Base-by-base conservation (phyloP, 1,140 invertebrate genomes). In the Lysiphlebus fabarum region DNA sequence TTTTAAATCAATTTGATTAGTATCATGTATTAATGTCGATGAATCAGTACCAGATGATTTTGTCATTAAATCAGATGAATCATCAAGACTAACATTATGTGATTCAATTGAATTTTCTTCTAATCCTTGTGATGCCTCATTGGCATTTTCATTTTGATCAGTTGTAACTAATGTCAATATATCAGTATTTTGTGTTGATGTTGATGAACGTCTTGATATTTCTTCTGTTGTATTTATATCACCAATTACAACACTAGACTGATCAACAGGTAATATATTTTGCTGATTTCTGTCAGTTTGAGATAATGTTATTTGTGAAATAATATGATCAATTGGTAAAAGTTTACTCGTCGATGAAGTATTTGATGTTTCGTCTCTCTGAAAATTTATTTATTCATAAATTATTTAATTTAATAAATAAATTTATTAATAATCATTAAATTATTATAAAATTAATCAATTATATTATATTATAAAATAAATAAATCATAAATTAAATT, bases 341-440 rank as follows among this genome's bases (percentile, higher is more conserved):
- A 79, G 59, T 63, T 78, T 79, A 7, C 75, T 76, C n/a, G 76
- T 70, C 9, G 72, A 74, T n/a, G 70, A 74, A 8, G 71, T 70
- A 26, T 79, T 79, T 1, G 75, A 78, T 47, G 78, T 80, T 72
- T 80, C 77, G 64, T 79, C 78, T 74, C 78, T 77, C 78, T 80
- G n/a, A 67, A 79, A 61, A 36, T 12, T 55, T 37, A 37, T 34
- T 26, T n/a, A 49, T 51, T 43, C 49, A 56, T 40, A 43, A 48
- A n/a, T n/a, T n/a, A n/a, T n/a, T n/a, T n/a, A n/a, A n/a, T n/a
- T n/a, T n/a, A n/a, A n/a, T n/a, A n/a, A n/a, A n/a, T n/a, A n/a
- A n/a, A n/a, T n/a, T n/a, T n/a, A n/a, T n/a, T n/a, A n/a, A n/a
- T n/a, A n/a, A n/a, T n/a, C n/a, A n/a, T n/a, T n/a, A n/a, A n/a